phyloP scores from a whole-genome alignment of 1,140 invertebrate species.

The Rhynchophorus ferrugineus region DNA sequence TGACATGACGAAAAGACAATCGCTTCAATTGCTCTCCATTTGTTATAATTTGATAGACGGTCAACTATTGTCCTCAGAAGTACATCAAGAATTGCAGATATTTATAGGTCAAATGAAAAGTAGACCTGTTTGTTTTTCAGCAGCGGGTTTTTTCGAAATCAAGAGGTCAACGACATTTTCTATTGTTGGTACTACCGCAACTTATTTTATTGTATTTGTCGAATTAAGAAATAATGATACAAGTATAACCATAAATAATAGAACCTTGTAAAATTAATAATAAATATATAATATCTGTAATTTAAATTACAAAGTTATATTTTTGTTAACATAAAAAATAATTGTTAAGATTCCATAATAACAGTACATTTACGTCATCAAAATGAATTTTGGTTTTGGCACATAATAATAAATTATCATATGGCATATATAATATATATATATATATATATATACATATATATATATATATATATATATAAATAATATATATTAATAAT shows the following conservation, averaged over 20 bases:
- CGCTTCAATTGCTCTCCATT: conserved; percentile 1
- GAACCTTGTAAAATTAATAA: conserved; percentile 3
- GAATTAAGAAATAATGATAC: conserved; percentile 11
- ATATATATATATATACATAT: too few species aligned
- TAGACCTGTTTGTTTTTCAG: conserved; percentile 11
- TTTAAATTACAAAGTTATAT: too few species aligned
- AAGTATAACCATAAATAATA: conserved; percentile 7
- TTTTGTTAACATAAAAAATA: too few species aligned
- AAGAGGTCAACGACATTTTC: conserved; percentile 17
- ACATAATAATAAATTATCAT: too few species aligned
- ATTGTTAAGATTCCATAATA: too few species aligned
- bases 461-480: too few species aligned
- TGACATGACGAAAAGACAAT: conserved; percentile 8
- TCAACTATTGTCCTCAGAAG: not conserved
- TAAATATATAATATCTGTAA: too few species aligned
- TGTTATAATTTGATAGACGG: conserved; percentile 10
- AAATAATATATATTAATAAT: too few species aligned
- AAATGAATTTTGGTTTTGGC: too few species aligned
- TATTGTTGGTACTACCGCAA: conserved; percentile 9
- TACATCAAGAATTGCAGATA: conserved; percentile 9
- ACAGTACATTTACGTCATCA: too few species aligned
- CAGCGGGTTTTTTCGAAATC: conserved; percentile 20
- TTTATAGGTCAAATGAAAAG: conserved; percentile 12
- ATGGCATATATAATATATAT: too few species aligned
- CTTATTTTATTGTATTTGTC: conserved; percentile 17